Percentiles rank a stretch among this genome's conserved stretches.
These are phyloP conservation scores for Platypus cylindrus DNA, from an alignment of 2,888 invertebrate genomes.

Conservation along the genomic window DNA sequence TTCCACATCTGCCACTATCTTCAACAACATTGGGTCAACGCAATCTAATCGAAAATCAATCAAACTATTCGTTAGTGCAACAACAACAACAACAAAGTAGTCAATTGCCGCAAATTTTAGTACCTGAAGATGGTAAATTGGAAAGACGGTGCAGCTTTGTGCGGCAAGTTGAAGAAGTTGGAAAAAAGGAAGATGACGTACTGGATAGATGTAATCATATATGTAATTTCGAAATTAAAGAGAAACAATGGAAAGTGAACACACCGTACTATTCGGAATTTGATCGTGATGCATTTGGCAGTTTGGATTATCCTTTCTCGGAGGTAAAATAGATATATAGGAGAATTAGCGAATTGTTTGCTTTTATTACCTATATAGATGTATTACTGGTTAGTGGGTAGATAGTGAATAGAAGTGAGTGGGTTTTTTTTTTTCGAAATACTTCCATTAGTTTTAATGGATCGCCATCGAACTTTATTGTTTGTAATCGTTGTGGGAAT, in stretches of 20 bases:
- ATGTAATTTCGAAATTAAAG: slow-evolving; percentile 35
- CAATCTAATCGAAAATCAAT: slow-evolving; percentile 19
- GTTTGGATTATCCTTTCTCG: slow-evolving; percentile 36
- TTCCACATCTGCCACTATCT: slow-evolving; percentile 21
- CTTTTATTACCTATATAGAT: too few relatives aligned
- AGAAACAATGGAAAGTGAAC: slow-evolving; percentile 28
- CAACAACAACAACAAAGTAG: slow-evolving; percentile 5
- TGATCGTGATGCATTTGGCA: slow-evolving; percentile 32
- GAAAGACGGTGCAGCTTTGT: slow-evolving; percentile 39
- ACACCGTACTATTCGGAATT: slow-evolving; percentile 30
- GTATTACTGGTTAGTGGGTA: too few relatives aligned
- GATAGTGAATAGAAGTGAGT: too few relatives aligned
- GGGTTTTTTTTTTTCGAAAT: too few relatives aligned
- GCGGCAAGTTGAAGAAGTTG: slow-evolving; percentile 37
- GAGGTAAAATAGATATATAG: slow-evolving; percentile 27
- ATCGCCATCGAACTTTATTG: too few relatives aligned
- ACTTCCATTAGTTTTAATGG: too few relatives aligned
- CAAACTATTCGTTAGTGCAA: slow-evolving; percentile 35
- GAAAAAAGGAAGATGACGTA: slow-evolving; percentile 30
- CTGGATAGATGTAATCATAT: slow-evolving; percentile 34
- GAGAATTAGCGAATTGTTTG: neutral
- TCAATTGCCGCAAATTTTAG: slow-evolving; percentile 41
- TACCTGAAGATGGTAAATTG: slow-evolving; percentile 34
- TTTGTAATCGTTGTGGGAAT: too few relatives aligned
- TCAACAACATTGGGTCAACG: slow-evolving; percentile 28